phyloP scores from a whole-genome alignment of 2,113 vertebrate species.

The Oncorhynchus gorbuscha region DNA sequence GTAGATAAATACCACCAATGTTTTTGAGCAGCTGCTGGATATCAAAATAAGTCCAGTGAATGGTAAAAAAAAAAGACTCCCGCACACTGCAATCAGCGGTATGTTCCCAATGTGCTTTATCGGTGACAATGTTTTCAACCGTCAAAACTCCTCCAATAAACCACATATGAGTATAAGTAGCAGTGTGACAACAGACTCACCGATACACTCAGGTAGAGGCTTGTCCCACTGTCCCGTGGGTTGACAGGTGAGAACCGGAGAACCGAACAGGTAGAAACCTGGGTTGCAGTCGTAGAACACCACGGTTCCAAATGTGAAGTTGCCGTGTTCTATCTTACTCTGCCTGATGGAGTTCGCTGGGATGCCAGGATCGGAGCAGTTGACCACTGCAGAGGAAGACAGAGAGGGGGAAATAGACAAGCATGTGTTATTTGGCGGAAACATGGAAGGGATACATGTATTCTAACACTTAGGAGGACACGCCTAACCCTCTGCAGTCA shows the following conservation, averaged over 20 bases:
- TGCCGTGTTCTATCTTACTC: constrained; percentile 98
- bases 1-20: too few relatives aligned
- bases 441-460: constrained; percentile 54
- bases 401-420: constrained; percentile 28
- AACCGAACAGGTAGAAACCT: constrained; percentile 95
- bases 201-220: constrained; percentile 93
- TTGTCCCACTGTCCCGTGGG: constrained; percentile 97
- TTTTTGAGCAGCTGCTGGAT: too few relatives aligned
- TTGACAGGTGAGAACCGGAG: constrained; percentile 92
- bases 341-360: constrained; percentile 94
- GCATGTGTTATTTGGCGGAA: constrained; percentile 77
- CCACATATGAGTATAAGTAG: too few relatives aligned
- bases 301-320: constrained; percentile 95
- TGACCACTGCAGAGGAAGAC: constrained; percentile 80
- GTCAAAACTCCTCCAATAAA: too few relatives aligned
- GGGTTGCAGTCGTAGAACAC: constrained; percentile 98
- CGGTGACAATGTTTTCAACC: too few relatives aligned
- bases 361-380: constrained; percentile 95
- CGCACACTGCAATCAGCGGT: too few relatives aligned
- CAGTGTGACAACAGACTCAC: constrained; percentile 70
- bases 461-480: constrained; percentile 18
- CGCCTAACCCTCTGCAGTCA: neutral
- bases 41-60: too few relatives aligned
- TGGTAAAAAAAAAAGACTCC: too few relatives aligned
- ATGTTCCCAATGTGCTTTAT: too few relatives aligned